A percentile compares a stretch with the other conserved stretches of the same genome.
Evolutionary conservation across 1,140 invertebrate genomes (phyloP).

Genomic region (Neoseiulus cucumeris): DNA sequence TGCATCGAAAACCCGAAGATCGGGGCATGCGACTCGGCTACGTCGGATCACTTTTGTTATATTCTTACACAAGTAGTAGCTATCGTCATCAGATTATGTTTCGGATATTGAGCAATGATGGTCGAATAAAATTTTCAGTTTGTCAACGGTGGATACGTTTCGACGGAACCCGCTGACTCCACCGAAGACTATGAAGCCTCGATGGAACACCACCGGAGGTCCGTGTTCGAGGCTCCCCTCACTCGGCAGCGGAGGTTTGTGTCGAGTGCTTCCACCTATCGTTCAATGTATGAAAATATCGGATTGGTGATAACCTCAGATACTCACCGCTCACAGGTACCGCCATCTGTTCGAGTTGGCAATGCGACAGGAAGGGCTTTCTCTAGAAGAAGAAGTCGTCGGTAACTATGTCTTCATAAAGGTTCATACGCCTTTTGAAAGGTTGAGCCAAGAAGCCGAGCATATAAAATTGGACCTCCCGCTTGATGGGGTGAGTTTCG

Average conservation of each 20-base stretch:
- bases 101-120: too few species aligned
- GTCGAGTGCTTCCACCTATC: background rate
- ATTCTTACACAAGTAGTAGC: too few species aligned
- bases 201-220: background rate
- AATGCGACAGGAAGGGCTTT: constrained; percentile 20
- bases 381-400: constrained; percentile 19
- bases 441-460: constrained; percentile 27
- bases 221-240: background rate
- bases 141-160: background rate
- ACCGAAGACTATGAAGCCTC: background rate
- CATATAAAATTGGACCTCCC: constrained; percentile 26
- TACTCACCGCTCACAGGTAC: background rate
- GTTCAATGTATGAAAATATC: background rate
- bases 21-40: too few species aligned
- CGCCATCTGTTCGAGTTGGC: constrained; percentile 17
- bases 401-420: constrained; percentile 23
- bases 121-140: background rate
- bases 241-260: background rate
- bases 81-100: too few species aligned
- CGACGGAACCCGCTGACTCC: background rate
- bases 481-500: constrained; percentile 23
- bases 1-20: too few species aligned
- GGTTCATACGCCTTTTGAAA: constrained; percentile 25
- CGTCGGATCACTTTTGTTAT: too few species aligned
- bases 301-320: background rate